phyloP scores from a whole-genome alignment of 1,140 invertebrate genomes.

The Philotrypesis tridentata region DNA sequence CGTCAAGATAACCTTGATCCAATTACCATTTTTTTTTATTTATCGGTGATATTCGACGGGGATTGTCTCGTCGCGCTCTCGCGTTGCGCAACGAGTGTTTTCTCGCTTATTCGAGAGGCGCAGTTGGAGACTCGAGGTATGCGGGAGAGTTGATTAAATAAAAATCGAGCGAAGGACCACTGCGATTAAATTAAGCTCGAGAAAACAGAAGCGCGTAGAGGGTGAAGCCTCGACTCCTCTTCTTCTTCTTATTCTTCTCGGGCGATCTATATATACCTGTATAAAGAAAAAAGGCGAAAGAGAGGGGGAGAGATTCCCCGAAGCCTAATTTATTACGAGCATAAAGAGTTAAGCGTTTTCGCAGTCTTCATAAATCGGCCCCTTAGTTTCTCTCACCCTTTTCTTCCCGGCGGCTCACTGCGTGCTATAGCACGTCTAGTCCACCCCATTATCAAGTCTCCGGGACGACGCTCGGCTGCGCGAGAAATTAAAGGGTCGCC shows the following conservation, averaged over 20 bases:
- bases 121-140: no score
- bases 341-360: conserved; percentile 40
- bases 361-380: conserved; percentile 43
- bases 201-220: neutral
- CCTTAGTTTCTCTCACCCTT: conserved; percentile 13
- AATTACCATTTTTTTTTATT: conserved; percentile 13
- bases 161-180: neutral
- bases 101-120: neutral
- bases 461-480: conserved; percentile 1
- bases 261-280: no score
- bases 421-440: neutral
- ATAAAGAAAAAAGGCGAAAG: neutral
- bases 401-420: conserved; percentile 21
- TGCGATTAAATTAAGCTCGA: neutral
- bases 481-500: conserved; percentile 47
- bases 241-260: no score
- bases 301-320: neutral
- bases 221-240: no score
- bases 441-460: conserved; percentile 45
- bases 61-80: neutral
- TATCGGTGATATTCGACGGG: neutral
- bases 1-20: conserved; percentile 43
- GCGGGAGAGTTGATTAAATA: neutral
- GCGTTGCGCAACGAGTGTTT: neutral
- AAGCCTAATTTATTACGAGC: conserved; percentile 32